These are phyloP conservation scores for Schlechtendalia chinensis DNA, from an alignment of 1,140 invertebrate genomes.

Conservation along the genomic window DNA sequence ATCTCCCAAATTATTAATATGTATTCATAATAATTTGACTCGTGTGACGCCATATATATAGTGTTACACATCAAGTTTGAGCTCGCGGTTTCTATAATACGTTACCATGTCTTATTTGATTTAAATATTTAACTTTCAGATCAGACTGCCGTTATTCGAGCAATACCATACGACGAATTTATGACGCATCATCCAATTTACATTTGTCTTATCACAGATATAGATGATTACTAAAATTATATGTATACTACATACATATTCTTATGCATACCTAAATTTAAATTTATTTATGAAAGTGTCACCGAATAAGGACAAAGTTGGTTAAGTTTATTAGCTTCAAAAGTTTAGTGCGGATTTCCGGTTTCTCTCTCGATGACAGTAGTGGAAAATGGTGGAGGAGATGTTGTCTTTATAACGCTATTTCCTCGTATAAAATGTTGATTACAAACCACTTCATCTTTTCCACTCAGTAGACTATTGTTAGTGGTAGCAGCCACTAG, in stretches of 20 bases:
- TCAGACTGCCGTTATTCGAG: background rate
- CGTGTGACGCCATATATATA: background rate
- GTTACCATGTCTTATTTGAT: too few relatives aligned
- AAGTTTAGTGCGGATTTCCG: conserved; percentile 42
- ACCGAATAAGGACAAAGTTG: background rate
- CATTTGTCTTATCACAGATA: background rate
- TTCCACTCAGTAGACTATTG: background rate
- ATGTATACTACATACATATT: background rate
- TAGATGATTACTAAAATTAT: background rate
- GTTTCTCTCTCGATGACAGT: conserved; percentile 17
- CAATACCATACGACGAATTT: background rate
- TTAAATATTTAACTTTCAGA: too few relatives aligned
- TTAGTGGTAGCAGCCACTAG: background rate
- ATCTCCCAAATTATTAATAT: background rate
- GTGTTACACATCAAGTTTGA: too few relatives aligned
- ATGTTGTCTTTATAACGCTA: conserved; percentile 21
- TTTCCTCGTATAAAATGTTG: conserved; percentile 37
- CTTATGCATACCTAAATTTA: background rate
- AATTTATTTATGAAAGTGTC: background rate
- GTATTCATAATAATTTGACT: conserved; percentile 1
- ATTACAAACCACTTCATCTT: conserved; percentile 6
- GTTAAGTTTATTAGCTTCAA: conserved; percentile 39
- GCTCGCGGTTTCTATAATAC: too few relatives aligned
- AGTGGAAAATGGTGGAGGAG: too few relatives aligned
- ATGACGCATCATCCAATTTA: background rate